These are phyloP conservation scores for Malaclemys terrapin DNA, from an alignment of 2,113 vertebrate species.

Conservation along the genomic window DNA sequence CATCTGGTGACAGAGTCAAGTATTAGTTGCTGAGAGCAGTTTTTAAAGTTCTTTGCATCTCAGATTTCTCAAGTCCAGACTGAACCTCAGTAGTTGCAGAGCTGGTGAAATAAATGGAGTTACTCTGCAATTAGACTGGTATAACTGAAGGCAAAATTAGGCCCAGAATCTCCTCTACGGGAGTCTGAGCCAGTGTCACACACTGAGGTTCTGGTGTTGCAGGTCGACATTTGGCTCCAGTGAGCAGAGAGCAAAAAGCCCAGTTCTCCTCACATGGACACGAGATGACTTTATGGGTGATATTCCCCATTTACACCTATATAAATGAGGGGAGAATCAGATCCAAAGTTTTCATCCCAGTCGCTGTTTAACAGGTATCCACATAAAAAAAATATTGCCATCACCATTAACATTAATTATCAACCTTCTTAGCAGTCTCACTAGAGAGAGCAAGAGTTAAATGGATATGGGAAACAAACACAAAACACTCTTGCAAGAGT, in stretches of 20 bases:
- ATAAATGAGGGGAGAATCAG: neutral
- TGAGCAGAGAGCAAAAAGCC: neutral
- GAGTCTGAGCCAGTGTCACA: neutral
- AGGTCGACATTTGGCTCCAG: neutral
- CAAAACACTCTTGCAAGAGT: neutral
- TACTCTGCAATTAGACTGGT: neutral
- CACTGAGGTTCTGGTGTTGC: neutral
- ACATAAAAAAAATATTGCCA: neutral
- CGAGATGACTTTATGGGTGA: neutral
- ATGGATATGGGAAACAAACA: neutral
- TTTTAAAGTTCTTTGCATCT: neutral
- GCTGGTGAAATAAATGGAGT: neutral
- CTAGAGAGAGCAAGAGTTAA: neutral
- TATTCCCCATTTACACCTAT: neutral
- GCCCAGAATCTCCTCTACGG: neutral
- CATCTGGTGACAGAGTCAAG: neutral
- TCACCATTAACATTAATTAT: rapidly evolving
- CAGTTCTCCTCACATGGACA: neutral
- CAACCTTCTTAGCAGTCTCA: neutral
- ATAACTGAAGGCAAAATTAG: neutral
- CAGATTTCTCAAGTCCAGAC: neutral
- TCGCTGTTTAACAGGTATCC: neutral
- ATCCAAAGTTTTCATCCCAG: neutral
- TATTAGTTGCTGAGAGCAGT: neutral
- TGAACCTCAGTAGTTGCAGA: neutral